Evolutionary conservation across 1,140 invertebrate species (phyloP), one percentile per base, ranked within the genome.

Genomic region (Caerostris darwini): DNA sequence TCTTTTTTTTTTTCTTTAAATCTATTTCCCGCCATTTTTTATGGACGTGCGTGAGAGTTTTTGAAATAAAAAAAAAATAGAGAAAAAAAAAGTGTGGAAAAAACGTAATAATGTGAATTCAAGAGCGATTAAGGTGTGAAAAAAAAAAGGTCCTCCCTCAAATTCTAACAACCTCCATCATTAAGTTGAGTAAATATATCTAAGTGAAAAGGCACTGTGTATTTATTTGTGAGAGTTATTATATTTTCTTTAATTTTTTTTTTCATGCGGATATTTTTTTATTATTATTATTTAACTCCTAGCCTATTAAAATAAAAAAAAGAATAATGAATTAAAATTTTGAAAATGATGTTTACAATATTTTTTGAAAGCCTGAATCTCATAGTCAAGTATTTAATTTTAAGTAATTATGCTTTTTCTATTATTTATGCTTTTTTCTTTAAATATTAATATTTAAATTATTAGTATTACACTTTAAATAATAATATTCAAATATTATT

Each of bases 181-280:
- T 77, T 77, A 77, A 77, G 71, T 12, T 77, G 14, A 50, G 71
- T 77, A 77, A 77, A 77, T 77, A 34, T 34, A 77, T 77, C 8
- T 53, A 77, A 77, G 71, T 77, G 71, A 77, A 77, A 77, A 77
- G 71, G 34, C 17, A 67, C 61, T 67, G n/a, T 67, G 71, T 5
- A 77, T 50, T 77, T 77, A 77, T 77, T 77, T 77, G 8, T 17
- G 17, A 12, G 17, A 17, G 17, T n/a, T 67, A 5, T n/a, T 3
- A 6, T 17, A 14, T n/a, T 67, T n/a, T n/a, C 0, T 67, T 67
- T 67, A 34, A 1, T 34, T 34, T 34, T 34, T 34, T 34, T 34
- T 34, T 34, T 34, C 34, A 34, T 34, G 34, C 34, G 2, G 34
- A 34, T 34, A 34, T 34, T 34, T 34, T n/a, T 34, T 34, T 34